These are phyloP conservation scores for Hydropsyche tenuis DNA, from an alignment of 1,140 invertebrate species.

Conservation along the genomic window DNA sequence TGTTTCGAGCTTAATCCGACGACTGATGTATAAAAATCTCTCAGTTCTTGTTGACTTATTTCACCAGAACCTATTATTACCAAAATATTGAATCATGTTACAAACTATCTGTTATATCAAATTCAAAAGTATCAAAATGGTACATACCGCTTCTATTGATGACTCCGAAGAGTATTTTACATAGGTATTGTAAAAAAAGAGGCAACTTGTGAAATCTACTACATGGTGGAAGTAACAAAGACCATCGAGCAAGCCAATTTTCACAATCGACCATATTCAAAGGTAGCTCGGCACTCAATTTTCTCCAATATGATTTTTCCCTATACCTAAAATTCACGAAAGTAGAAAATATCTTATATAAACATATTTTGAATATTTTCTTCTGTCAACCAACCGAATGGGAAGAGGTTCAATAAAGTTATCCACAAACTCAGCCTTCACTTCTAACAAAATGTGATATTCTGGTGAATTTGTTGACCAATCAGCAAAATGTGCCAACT, in stretches of 20 bases:
- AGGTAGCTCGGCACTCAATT: constrained; percentile 56
- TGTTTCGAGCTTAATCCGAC: constrained; percentile 66
- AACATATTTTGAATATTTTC: no score
- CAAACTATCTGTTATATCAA: not conserved
- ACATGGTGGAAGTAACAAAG: constrained; percentile 62
- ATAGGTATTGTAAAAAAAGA: constrained; percentile 74
- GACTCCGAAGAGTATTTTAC: constrained; percentile 74
- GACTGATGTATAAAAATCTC: constrained; percentile 72
- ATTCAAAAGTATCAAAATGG: not conserved
- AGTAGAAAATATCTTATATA: no score
- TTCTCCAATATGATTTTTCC: constrained; percentile 58
- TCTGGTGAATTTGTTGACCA: constrained; percentile 74
- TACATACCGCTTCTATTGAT: constrained; percentile 69
- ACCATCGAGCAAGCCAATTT: constrained; percentile 72
- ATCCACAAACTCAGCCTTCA: constrained; percentile 71
- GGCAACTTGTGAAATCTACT: constrained; percentile 68
- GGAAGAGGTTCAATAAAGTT: constrained; percentile 67
- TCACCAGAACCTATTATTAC: constrained; percentile 63
- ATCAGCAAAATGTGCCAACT: constrained; percentile 74
- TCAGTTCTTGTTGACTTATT: constrained; percentile 69
- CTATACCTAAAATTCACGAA: constrained; percentile 56
- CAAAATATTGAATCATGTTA: not conserved
- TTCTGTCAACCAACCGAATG: constrained; percentile 60
- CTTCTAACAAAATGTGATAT: constrained; percentile 71
- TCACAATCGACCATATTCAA: constrained; percentile 61